A percentile compares a stretch with the other conserved stretches of the same genome.
Evolutionary conservation across 2,888 invertebrate species (phyloP).

Genomic region (Digitonthophagus gazella): DNA sequence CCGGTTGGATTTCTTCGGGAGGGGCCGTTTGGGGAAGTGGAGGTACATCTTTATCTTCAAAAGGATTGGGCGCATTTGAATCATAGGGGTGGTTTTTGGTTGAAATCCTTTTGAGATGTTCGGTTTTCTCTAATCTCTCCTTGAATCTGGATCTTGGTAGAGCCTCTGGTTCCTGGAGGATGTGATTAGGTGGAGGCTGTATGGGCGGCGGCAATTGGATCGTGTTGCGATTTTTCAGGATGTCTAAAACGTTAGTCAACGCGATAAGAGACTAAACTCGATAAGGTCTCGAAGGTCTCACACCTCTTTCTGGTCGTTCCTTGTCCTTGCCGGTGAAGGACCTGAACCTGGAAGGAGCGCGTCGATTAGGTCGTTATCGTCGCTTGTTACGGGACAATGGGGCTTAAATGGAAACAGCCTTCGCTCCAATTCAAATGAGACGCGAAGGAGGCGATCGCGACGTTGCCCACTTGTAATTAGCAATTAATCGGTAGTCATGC

Average conservation of each 20-base stretch:
- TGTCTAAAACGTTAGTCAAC: constrained; percentile 6
- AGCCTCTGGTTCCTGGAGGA: constrained; percentile 17
- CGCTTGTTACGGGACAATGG: constrained; percentile 23
- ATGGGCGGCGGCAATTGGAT: too few relatives aligned
- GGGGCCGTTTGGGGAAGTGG: background rate
- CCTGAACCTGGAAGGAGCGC: constrained; percentile 26
- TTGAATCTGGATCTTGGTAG: constrained; percentile 32
- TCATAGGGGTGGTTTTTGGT: constrained; percentile 31
- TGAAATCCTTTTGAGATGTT: constrained; percentile 14
- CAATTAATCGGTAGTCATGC: background rate
- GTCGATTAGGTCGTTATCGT: constrained; percentile 4
- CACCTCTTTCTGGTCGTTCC: constrained; percentile 25
- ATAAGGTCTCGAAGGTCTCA: constrained; percentile 18
- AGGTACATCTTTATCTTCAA: constrained; percentile 3
- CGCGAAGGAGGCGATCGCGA: background rate
- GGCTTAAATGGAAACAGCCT: constrained; percentile 26
- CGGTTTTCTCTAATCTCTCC: constrained; percentile 27
- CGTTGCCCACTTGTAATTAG: background rate
- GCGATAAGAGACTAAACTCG: background rate
- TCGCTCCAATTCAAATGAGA: constrained; percentile 19
- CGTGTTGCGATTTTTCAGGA: background rate
- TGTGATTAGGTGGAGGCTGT: constrained; percentile 20
- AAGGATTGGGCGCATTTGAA: constrained; percentile 25
- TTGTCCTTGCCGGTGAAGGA: constrained; percentile 29
- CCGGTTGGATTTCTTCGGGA: background rate